phyloP scores from a whole-genome alignment of 2,113 vertebrate genomes.

The Monarcha castaneiventris region DNA sequence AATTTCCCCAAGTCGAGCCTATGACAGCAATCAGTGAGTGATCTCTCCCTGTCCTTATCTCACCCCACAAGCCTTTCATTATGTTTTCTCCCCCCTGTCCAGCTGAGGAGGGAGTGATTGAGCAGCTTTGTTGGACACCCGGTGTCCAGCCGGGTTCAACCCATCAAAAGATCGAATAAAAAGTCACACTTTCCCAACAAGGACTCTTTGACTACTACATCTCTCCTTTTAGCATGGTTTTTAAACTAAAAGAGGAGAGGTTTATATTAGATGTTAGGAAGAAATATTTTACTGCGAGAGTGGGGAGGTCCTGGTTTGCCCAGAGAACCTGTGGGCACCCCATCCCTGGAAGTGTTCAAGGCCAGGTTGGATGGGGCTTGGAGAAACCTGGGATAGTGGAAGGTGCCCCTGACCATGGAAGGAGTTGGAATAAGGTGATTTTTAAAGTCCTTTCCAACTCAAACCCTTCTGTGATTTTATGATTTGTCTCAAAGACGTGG shows the following conservation, averaged over 20 bases:
- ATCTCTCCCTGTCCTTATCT: not conserved
- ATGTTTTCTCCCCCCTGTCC: not conserved
- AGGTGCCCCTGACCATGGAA: not conserved
- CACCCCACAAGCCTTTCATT: not conserved
- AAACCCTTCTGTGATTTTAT: not conserved
- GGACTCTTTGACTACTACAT: not conserved
- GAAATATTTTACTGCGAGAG: not conserved
- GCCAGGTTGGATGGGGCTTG: not conserved
- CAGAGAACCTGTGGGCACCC: not conserved
- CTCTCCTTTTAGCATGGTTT: not conserved
- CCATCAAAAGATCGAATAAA: not conserved
- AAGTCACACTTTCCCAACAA: not conserved
- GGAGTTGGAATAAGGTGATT: not conserved
- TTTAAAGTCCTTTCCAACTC: not conserved
- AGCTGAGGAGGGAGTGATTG: not conserved
- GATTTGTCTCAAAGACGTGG: not conserved
- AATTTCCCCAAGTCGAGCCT: not conserved
- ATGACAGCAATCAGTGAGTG: not conserved
- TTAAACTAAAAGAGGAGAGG: not conserved
- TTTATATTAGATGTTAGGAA: not conserved
- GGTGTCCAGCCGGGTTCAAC: fast-evolving
- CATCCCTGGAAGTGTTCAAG: not conserved
- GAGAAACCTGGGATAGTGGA: not conserved
- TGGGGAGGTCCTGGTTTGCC: not conserved
- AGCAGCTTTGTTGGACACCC: fast-evolving